Evolutionary conservation across 30 jellyfish, hydroid and myxozoan genomes (phyloP).

Genomic region (Aurelia aurita): DNA sequence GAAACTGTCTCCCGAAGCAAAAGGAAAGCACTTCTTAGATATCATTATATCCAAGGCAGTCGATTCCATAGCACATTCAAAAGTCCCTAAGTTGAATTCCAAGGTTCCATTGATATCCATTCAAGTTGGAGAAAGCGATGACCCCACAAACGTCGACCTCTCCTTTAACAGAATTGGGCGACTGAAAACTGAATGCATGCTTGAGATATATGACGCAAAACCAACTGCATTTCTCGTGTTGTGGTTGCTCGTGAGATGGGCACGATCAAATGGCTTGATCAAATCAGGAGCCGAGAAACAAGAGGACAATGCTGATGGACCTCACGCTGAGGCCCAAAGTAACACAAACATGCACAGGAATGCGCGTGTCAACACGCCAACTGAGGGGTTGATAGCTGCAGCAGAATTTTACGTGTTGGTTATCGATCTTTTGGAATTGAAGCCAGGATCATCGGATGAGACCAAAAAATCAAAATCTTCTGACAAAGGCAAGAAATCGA

Average conservation of each 20-base stretch:
- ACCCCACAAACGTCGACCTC: constrained; percentile 51
- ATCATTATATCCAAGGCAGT: constrained; percentile 57
- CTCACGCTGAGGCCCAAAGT: not conserved
- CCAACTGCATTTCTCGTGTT: constrained; percentile 39
- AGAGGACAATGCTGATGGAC: not conserved
- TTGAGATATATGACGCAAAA: constrained; percentile 36
- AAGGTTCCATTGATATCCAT: constrained; percentile 68
- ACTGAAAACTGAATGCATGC: constrained; percentile 64
- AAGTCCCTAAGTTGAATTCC: constrained; percentile 58
- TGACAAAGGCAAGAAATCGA: constrained; percentile 4
- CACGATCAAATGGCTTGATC: constrained; percentile 69
- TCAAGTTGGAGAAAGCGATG: constrained; percentile 60
- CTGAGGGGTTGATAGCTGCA: constrained; percentile 61
- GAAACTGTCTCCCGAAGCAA: not conserved
- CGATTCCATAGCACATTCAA: constrained; percentile 62
- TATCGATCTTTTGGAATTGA: constrained; percentile 45
- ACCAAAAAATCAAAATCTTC: not conserved
- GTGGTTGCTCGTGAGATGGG: constrained; percentile 91
- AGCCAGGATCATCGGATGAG: not conserved
- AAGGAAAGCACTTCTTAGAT: constrained; percentile 60
- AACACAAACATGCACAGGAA: not conserved
- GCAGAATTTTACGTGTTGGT: constrained; percentile 83
- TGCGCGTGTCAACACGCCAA: not conserved
- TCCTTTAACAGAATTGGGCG: constrained; percentile 74
- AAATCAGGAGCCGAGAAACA: constrained; percentile 42